These are phyloP conservation scores for Eudemis profundana DNA, from an alignment of 2,888 invertebrate species.

Conservation along the genomic window DNA sequence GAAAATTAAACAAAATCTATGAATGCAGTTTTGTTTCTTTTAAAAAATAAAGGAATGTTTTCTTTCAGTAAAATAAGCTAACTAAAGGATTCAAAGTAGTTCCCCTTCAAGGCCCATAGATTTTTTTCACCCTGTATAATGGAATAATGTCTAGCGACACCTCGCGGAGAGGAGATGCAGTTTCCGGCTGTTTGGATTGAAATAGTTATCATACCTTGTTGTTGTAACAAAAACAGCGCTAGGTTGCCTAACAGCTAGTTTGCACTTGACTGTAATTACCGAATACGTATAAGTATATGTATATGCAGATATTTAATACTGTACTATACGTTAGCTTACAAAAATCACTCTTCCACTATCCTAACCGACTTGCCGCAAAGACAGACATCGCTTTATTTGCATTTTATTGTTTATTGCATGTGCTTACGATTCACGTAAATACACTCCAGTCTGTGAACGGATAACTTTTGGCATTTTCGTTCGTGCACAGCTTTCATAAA, in stretches of 20 bases:
- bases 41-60: too few relatives aligned
- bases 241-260: slow-evolving; percentile 16
- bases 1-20: too few relatives aligned
- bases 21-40: too few relatives aligned
- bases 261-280: background rate
- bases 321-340: slow-evolving; percentile 46
- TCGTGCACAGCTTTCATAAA: slow-evolving; percentile 84
- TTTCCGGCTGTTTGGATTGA: too few relatives aligned
- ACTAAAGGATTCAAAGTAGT: too few relatives aligned
- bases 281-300: background rate
- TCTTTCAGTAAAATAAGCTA: too few relatives aligned
- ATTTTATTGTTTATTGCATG: slow-evolving; percentile 84
- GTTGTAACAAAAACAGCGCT: too few relatives aligned
- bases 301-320: background rate
- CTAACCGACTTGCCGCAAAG: slow-evolving; percentile 62
- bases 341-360: slow-evolving; percentile 62
- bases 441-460: slow-evolving; percentile 66
- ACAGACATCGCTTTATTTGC: slow-evolving; percentile 82
- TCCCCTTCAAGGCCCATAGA: too few relatives aligned
- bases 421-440: slow-evolving; percentile 73
- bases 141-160: too few relatives aligned
- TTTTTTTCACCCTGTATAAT: too few relatives aligned
- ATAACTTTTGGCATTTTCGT: slow-evolving; percentile 65
- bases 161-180: too few relatives aligned
- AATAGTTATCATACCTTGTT: too few relatives aligned